phyloP scores from a whole-genome alignment of 2,888 invertebrate genomes.

The Conistra vaccinii region DNA sequence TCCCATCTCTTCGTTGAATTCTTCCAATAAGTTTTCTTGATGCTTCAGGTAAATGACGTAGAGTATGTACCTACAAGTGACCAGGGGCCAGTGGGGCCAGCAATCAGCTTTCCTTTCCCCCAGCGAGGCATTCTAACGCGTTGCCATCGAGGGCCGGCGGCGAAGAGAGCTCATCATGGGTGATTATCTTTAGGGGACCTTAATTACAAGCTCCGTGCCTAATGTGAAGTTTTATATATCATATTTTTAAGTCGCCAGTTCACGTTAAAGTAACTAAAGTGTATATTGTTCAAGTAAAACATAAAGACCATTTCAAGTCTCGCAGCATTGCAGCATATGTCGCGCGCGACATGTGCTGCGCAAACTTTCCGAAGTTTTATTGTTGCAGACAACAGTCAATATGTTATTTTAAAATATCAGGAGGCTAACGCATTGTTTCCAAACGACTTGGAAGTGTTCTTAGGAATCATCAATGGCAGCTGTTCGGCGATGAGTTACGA shows the following conservation, averaged over 20 bases:
- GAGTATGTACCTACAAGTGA: constrained; percentile 41
- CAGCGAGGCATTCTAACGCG: constrained; percentile 56
- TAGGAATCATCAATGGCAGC: constrained; percentile 71
- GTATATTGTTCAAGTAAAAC: constrained; percentile 11
- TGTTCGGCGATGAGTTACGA: constrained; percentile 71
- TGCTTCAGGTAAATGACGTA: constrained; percentile 59
- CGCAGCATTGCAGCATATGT: constrained; percentile 19
- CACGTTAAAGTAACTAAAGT: constrained; percentile 7
- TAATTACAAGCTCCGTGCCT: constrained; percentile 73
- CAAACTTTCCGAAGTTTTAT: constrained; percentile 27
- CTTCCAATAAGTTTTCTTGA: constrained; percentile 29
- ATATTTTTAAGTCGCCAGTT: constrained; percentile 43
- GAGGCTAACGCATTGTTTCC: constrained; percentile 59
- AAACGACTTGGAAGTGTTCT: constrained; percentile 63
- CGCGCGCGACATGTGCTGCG: constrained; percentile 46
- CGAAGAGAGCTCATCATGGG: constrained; percentile 67
- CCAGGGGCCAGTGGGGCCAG: constrained; percentile 66
- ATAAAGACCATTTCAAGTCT: constrained; percentile 1
- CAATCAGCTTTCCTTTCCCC: constrained; percentile 66
- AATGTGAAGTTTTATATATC: constrained; percentile 63
- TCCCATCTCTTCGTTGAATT: constrained; percentile 29
- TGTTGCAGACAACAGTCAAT: constrained; percentile 47
- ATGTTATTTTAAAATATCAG: constrained; percentile 61
- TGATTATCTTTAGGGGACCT: constrained; percentile 74
- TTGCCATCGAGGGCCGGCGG: constrained; percentile 60